Evolutionary conservation across 2,888 invertebrate genomes (phyloP).

Genomic region (Netelia virgata): DNA sequence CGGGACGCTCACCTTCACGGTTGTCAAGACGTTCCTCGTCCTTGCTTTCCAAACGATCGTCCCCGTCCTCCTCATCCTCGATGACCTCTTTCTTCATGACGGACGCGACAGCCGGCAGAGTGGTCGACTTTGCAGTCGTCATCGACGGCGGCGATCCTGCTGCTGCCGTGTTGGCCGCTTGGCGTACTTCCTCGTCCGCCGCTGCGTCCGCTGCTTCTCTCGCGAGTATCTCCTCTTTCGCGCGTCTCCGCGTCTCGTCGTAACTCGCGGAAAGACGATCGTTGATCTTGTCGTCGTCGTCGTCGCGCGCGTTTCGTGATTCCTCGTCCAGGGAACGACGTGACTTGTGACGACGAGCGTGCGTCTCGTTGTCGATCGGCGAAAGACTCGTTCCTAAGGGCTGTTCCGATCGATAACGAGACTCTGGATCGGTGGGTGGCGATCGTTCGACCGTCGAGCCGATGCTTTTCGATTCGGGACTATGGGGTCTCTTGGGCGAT

Average conservation of each 20-base stretch:
- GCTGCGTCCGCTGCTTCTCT: constrained; percentile 63
- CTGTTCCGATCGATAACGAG: constrained; percentile 56
- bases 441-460: constrained; percentile 50
- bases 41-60: constrained; percentile 81
- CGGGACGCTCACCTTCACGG: constrained; percentile 75
- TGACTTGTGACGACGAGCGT: constrained; percentile 70
- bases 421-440: constrained; percentile 54
- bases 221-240: constrained; percentile 66
- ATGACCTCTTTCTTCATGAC: constrained; percentile 69
- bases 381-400: not conserved
- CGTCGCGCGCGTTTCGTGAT: constrained; percentile 36
- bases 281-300: constrained; percentile 44
- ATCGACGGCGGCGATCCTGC: constrained; percentile 77
- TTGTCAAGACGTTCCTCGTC: constrained; percentile 72
- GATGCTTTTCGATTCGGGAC: constrained; percentile 62
- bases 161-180: constrained; percentile 76
- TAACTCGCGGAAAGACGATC: constrained; percentile 49
- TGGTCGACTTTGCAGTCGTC: constrained; percentile 85
- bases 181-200: constrained; percentile 62
- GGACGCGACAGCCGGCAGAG: constrained; percentile 29
- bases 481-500: constrained; percentile 74
- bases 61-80: constrained; percentile 75
- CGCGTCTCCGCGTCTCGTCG: constrained; percentile 72
- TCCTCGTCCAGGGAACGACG: constrained; percentile 42
- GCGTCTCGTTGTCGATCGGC: constrained; percentile 55